phyloP scores from a whole-genome alignment of 1,140 invertebrate genomes.

The Melipona quadrifasciata region DNA sequence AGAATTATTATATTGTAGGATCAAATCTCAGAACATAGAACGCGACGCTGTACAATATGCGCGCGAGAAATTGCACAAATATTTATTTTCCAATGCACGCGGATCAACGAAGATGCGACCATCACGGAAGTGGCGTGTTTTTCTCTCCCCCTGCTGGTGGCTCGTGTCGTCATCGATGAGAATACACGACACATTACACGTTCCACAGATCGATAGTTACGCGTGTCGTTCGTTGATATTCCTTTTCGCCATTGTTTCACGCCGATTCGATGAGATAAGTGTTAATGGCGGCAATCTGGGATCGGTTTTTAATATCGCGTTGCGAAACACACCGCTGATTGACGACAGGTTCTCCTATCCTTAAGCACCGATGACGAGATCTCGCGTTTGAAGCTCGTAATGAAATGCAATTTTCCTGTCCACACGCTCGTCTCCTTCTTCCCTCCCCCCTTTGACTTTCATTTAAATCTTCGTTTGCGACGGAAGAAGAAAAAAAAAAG shows the following conservation, averaged over 20 bases:
- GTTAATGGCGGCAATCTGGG: slow-evolving; percentile 40
- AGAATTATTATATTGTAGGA: too few species aligned
- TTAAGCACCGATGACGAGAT: slow-evolving; percentile 13
- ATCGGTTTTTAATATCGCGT: slow-evolving; percentile 42
- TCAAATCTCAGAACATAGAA: too few species aligned
- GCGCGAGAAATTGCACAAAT: neutral
- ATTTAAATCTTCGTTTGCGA: neutral
- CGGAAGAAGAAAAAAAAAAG: too few species aligned
- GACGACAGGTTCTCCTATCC: neutral
- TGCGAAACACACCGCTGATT: slow-evolving; percentile 17
- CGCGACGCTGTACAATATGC: too few species aligned
- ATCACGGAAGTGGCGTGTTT: slow-evolving; percentile 19
- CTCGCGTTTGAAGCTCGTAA: neutral
- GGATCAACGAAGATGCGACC: slow-evolving; percentile 36
- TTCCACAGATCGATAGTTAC: neutral
- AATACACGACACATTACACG: slow-evolving; percentile 18
- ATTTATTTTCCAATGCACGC: neutral
- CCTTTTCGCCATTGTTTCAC: slow-evolving; percentile 40
- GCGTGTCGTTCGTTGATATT: slow-evolving; percentile 7
- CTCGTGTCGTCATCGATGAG: slow-evolving; percentile 37
- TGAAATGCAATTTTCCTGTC: neutral
- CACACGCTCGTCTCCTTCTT: too few species aligned
- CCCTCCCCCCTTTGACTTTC: neutral
- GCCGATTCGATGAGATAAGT: slow-evolving; percentile 50
- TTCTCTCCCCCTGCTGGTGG: neutral